Percentiles rank a stretch among this genome's conserved stretches.
Evolutionary conservation across 2,113 vertebrate genomes (phyloP).

Genomic region (Oreochromis tanganicae): DNA sequence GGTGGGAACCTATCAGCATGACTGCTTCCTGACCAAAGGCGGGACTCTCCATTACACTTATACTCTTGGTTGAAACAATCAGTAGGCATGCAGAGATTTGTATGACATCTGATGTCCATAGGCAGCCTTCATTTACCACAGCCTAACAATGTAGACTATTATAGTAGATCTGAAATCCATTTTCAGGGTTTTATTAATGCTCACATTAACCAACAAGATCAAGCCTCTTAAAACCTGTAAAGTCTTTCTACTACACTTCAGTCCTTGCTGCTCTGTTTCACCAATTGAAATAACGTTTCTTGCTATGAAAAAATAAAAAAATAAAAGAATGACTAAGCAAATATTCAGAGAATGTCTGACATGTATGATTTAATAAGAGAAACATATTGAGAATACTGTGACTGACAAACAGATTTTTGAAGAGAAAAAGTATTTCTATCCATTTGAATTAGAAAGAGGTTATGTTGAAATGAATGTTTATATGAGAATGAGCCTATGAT

Average conservation of each 20-base stretch:
- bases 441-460: not conserved
- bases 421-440: not conserved
- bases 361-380: not conserved
- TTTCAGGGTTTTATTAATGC: not conserved
- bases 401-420: accelerated
- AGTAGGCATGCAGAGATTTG: not conserved
- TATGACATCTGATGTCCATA: not conserved
- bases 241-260: not conserved
- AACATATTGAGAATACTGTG: accelerated
- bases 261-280: not conserved
- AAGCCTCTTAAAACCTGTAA: too few relatives aligned
- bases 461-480: not conserved
- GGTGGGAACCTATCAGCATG: not conserved
- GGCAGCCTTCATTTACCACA: not conserved
- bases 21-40: conserved; percentile 17
- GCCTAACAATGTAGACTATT: not conserved
- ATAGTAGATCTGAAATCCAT: not conserved
- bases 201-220: not conserved
- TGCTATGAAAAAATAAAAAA: not conserved
- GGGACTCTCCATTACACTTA: conserved; percentile 29
- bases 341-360: too few relatives aligned
- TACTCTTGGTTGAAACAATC: not conserved
- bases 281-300: not conserved
- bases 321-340: not conserved
- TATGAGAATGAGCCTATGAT: not conserved